Conservation (phyloP, 2,113 vertebrate species). For the Triplophysa dalaica region DNA sequence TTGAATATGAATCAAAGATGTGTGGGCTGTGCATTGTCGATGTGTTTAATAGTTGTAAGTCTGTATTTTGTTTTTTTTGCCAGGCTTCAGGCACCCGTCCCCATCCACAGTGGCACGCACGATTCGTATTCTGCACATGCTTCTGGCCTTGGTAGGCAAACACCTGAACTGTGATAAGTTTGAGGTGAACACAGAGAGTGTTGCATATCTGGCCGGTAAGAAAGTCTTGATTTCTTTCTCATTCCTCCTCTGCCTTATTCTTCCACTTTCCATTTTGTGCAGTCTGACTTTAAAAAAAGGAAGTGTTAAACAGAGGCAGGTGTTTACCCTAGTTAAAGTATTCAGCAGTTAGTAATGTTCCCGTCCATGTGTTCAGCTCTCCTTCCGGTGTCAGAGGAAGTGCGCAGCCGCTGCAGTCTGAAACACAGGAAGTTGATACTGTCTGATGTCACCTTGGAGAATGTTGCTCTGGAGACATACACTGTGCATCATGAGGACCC, state of each 20-base stretch:
- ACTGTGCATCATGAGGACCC: constrained; percentile 83
- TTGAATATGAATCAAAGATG: too few species aligned
- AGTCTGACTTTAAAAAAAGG: not conserved
- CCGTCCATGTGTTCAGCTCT: constrained; percentile 72
- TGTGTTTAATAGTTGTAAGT: too few species aligned
- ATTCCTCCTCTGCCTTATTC: not conserved
- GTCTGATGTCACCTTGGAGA: constrained; percentile 90
- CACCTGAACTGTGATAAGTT: constrained; percentile 97
- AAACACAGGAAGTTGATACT: constrained; percentile 95
- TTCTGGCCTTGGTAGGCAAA: constrained; percentile 91
- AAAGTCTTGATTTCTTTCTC: not conserved
- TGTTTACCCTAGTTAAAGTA: not conserved
- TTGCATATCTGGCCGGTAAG: constrained; percentile 95
- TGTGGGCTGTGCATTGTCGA: too few species aligned
- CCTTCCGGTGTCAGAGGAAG: constrained; percentile 95
- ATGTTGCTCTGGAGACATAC: constrained; percentile 91
- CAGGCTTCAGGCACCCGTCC: constrained; percentile 93
- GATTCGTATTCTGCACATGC: constrained; percentile 91
- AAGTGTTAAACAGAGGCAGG: not conserved
- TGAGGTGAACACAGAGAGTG: constrained; percentile 96
- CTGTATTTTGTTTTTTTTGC: not conserved
- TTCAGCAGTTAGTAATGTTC: not conserved
- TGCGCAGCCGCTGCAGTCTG: constrained; percentile 93
- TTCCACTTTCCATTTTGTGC: too few species aligned
- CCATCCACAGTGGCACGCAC: constrained; percentile 91